Base-by-base conservation (phyloP, 2,888 invertebrate genomes). In the Muschampia plurimacula region DNA sequence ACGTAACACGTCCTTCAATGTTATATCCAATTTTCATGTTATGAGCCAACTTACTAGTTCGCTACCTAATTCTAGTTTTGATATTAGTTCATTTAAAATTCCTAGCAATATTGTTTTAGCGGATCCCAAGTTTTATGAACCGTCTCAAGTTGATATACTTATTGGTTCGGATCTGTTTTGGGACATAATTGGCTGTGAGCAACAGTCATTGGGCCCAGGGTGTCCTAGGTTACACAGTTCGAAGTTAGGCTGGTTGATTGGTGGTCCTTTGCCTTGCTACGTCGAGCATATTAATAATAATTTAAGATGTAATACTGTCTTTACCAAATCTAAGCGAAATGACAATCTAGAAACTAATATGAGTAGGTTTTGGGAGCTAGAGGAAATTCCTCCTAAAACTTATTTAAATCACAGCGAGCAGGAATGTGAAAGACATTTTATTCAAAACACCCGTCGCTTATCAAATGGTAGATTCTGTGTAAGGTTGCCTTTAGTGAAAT, bases 91-190 rank as follows among this genome's bases (percentile, higher is more conserved):
- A 32, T 4, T 32, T 32, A 32, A 32, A 32, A 32, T 32, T 32
- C 32, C 74, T 49, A 44, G 28, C 15, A 46, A 64, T 49, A 49
- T 74, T 49, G 22, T 12, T 44, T 65, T 77, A 63, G 76, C 76
- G 1, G 77, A 76, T 67, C 77, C 77, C 15, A 41, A 52, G 0
- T 77, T 77, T 28, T 64, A 75, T 65, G 9, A 75, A 15, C 71
- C 75, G 0, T 67, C 75, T 52, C 32, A 60, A 15, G 66, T 77
- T n/a, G 74, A 76, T 15, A 52, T 77, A 22, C 41, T 75, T 0
- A 74, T 74, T 13, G 77, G 75, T 4, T 73, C 75, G 2, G 75
- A 77, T 66, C 8, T 76, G 36, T 76, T 75, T 66, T 76, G 77
- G 76, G 65, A 74, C 15, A n/a, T 77, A 2, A 55, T 76, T 10